phyloP scores from a whole-genome alignment of 2,113 vertebrate genomes.

The Osmerus eperlanus region DNA sequence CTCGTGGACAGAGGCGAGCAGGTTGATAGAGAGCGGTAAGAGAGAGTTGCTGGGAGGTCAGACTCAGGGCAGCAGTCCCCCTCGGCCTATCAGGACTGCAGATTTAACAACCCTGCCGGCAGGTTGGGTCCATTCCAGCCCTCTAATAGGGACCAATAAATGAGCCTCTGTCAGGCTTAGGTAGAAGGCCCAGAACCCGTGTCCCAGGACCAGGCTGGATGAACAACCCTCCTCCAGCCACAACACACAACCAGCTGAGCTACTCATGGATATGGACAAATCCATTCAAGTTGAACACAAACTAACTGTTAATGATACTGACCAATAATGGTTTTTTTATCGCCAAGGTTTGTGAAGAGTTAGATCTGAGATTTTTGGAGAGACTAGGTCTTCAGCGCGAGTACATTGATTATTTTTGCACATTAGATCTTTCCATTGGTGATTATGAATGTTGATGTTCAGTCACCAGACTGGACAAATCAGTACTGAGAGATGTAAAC shows the following conservation, averaged over 20 bases:
- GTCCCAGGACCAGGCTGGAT: constrained; percentile 30
- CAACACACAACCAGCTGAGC: background rate
- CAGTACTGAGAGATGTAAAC: constrained; percentile 3
- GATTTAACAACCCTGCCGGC: constrained; percentile 35
- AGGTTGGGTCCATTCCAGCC: constrained; percentile 41
- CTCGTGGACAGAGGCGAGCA: background rate
- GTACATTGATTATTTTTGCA: background rate
- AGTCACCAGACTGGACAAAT: constrained; percentile 33
- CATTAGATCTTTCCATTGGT: constrained; percentile 36
- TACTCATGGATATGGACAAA: background rate
- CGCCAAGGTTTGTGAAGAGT: too few relatives aligned
- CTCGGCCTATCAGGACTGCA: constrained; percentile 29
- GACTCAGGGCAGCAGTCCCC: constrained; percentile 10
- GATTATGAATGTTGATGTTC: constrained; percentile 44
- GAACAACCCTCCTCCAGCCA: background rate
- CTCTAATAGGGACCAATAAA: constrained; percentile 53
- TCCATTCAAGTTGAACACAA: too few relatives aligned
- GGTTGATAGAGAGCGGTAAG: background rate
- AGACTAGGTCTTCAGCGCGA: too few relatives aligned
- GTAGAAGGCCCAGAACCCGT: constrained; percentile 36
- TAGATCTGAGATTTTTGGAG: too few relatives aligned
- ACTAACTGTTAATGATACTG: too few relatives aligned
- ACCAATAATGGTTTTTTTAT: too few relatives aligned
- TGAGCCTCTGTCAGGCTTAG: constrained; percentile 46
- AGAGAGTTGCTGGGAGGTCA: constrained; percentile 9